Evolutionary conservation across 2,888 invertebrate species (phyloP).

Genomic region (Mimumesa dahlbomi): DNA sequence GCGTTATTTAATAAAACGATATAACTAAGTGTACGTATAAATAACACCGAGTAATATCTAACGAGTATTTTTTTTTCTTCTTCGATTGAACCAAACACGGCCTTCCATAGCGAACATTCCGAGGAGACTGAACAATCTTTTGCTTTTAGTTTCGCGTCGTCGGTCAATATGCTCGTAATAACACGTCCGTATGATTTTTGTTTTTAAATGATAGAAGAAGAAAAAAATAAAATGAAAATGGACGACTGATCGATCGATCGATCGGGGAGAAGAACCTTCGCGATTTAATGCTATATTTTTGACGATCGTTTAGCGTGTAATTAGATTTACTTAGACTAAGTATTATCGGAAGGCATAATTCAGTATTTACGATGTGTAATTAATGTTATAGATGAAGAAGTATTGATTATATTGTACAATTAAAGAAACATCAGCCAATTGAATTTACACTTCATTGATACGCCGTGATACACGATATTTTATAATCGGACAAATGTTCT

Average conservation of each 20-base stretch:
- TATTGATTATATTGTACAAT: slow-evolving; percentile 37
- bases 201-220: not conserved
- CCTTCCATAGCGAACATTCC: slow-evolving; percentile 61
- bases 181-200: slow-evolving; percentile 6
- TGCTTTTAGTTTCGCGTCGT: slow-evolving; percentile 9
- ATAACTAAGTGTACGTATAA: slow-evolving; percentile 11
- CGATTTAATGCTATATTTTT: slow-evolving; percentile 35
- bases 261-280: slow-evolving; percentile 27
- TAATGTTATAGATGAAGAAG: slow-evolving; percentile 48
- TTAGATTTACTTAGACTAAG: slow-evolving; percentile 50
- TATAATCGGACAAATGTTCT: not conserved
- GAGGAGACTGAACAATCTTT: slow-evolving; percentile 58
- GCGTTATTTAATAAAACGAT: not conserved
- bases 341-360: slow-evolving; percentile 32
- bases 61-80: too few species aligned
- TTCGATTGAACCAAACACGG: slow-evolving; percentile 59
- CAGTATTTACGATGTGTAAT: slow-evolving; percentile 52
- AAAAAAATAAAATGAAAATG: not conserved
- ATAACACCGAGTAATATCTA: slow-evolving; percentile 21
- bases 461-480: slow-evolving; percentile 1
- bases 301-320: slow-evolving; percentile 47
- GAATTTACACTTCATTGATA: too few species aligned
- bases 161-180: slow-evolving; percentile 18
- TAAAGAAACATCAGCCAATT: slow-evolving; percentile 23
- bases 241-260: slow-evolving; percentile 28